Conservation (phyloP, 1,140 invertebrate genomes). For the Nixonia krombeini region DNA sequence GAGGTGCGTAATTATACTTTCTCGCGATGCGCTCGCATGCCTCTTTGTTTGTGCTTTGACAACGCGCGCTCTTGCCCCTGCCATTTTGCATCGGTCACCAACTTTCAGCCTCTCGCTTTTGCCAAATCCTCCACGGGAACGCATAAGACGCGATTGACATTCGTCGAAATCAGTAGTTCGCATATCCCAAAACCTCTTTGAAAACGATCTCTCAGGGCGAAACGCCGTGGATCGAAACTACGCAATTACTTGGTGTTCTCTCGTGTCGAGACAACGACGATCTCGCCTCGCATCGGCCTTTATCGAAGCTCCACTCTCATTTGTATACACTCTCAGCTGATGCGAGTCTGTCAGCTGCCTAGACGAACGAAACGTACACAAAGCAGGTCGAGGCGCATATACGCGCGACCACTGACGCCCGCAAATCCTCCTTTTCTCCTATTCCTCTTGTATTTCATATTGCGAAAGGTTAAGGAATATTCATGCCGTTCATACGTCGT, state of each 20-base stretch:
- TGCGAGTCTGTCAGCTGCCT: conserved; percentile 46
- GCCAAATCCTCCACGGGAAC: not conserved
- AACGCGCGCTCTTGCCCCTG: conserved; percentile 7
- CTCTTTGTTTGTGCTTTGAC: conserved; percentile 39
- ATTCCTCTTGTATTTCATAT: not conserved
- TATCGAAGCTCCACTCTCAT: conserved; percentile 29
- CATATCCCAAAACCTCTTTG: not conserved
- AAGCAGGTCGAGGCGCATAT: conserved; percentile 9
- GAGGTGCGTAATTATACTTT: conserved; percentile 58
- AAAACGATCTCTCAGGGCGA: too few relatives aligned
- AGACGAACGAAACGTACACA: conserved; percentile 26
- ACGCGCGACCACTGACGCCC: not conserved
- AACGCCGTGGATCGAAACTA: conserved; percentile 34
- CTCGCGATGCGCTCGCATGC: conserved; percentile 19
- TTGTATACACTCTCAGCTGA: conserved; percentile 69
- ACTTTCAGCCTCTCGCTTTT: conserved; percentile 1
- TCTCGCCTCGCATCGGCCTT: conserved; percentile 1
- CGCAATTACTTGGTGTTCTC: conserved; percentile 35
- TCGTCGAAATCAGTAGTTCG: not conserved
- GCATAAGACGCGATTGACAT: not conserved
- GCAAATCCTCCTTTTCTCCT: too few relatives aligned
- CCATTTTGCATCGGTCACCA: conserved; percentile 10
- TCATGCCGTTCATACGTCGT: too few relatives aligned
- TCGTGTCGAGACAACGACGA: conserved; percentile 5
- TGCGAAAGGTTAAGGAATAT: too few relatives aligned